Evolutionary conservation across 2,888 invertebrate genomes (phyloP).

Genomic region (Conomelus anceps): DNA sequence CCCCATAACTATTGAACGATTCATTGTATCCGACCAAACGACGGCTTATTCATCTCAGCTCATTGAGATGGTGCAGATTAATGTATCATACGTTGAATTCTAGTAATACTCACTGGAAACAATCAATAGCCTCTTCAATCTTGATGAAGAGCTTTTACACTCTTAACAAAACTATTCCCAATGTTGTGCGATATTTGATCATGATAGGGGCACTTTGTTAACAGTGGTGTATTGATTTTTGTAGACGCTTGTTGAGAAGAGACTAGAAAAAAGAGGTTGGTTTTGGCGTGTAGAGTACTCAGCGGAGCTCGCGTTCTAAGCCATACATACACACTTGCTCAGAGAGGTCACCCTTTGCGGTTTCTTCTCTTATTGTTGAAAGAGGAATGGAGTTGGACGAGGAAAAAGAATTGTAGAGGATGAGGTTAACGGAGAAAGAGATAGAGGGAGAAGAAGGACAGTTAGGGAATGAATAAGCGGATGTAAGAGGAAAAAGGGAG

Average conservation of each 20-base stretch:
- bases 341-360: background rate
- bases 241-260: background rate
- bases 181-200: background rate
- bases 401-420: background rate
- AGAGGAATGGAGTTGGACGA: background rate
- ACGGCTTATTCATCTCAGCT: no score
- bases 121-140: no score
- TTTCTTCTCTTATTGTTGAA: background rate
- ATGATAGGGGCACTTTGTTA: background rate
- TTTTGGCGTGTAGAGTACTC: background rate
- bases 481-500: no score
- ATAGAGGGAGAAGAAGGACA: background rate
- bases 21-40: no score
- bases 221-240: background rate
- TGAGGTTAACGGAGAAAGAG: background rate
- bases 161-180: background rate
- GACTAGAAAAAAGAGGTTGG: background rate
- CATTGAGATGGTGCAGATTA: no score
- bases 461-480: background rate
- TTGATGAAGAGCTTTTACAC: background rate
- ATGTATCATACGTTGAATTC: no score
- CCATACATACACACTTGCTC: background rate
- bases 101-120: no score
- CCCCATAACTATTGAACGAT: no score
- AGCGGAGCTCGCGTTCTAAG: background rate